A percentile compares a stretch with the other conserved stretches of the same genome.
phyloP scores from a whole-genome alignment of 2,888 invertebrate species.

The Heteromyza rotundicornis region DNA sequence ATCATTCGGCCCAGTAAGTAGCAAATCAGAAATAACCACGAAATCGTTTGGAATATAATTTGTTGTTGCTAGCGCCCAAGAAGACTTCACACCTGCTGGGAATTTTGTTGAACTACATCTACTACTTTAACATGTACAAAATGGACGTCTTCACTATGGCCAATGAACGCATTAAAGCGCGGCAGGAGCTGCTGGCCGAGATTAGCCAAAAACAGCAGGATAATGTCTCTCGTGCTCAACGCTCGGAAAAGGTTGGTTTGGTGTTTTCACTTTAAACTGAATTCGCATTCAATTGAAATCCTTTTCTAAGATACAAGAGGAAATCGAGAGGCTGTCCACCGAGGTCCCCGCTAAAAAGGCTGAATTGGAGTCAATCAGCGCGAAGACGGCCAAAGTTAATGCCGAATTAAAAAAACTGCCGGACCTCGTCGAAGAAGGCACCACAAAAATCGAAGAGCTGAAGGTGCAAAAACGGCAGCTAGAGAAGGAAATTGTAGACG shows the following conservation, averaged over 20 bases:
- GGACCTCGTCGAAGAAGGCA: constrained; percentile 28
- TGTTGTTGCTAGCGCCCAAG: constrained; percentile 46
- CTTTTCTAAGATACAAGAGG: constrained; percentile 22
- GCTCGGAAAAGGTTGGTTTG: constrained; percentile 27
- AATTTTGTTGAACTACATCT: constrained; percentile 51
- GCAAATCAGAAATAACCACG: not conserved
- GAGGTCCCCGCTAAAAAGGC: constrained; percentile 30
- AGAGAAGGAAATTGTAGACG: constrained; percentile 42
- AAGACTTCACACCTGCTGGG: constrained; percentile 50
- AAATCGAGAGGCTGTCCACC: constrained; percentile 28
- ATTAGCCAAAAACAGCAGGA: constrained; percentile 36
- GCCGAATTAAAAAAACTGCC: constrained; percentile 30
- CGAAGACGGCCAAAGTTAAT: constrained; percentile 22
- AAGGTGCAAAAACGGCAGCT: constrained; percentile 32
- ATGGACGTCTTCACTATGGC: constrained; percentile 44
- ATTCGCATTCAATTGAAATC: not conserved
- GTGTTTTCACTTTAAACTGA: not conserved
- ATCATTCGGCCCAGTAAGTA: constrained; percentile 51
- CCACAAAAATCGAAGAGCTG: constrained; percentile 28
- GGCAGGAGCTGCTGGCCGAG: constrained; percentile 32
- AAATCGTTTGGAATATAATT: not conserved
- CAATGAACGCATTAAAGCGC: constrained; percentile 32
- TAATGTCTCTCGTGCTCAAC: constrained; percentile 30
- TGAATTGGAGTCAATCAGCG: constrained; percentile 22
- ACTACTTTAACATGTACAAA: constrained; percentile 54